phyloP scores from a whole-genome alignment of 1,140 invertebrate genomes.

The Antheraea pernyi region DNA sequence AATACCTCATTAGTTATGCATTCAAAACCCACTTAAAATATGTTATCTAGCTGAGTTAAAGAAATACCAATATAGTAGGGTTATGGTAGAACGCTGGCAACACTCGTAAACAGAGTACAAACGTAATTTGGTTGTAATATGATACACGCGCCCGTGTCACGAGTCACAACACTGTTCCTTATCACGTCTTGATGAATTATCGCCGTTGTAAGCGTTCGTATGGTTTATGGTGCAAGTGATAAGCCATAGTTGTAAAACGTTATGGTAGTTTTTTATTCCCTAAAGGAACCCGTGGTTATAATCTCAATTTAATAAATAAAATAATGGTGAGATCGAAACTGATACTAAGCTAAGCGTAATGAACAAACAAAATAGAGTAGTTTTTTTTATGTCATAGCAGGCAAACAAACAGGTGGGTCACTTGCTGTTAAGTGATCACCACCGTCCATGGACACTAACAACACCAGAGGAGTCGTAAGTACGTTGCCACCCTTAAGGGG shows the following conservation, averaged over 20 bases:
- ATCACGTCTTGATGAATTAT: constrained; percentile 58
- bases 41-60: background rate
- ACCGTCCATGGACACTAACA: too few relatives aligned
- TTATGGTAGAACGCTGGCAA: background rate
- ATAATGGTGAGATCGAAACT: too few relatives aligned
- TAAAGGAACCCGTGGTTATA: too few relatives aligned
- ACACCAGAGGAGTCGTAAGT: too few relatives aligned
- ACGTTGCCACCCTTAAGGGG: too few relatives aligned
- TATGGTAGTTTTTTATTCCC: background rate
- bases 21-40: background rate
- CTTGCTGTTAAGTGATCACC: too few relatives aligned
- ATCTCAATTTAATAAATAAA: too few relatives aligned
- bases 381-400: too few relatives aligned
- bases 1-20: too few relatives aligned
- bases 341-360: too few relatives aligned
- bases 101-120: background rate
- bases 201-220: constrained; percentile 17
- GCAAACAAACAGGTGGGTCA: too few relatives aligned
- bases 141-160: constrained; percentile 35
- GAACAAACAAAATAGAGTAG: too few relatives aligned
- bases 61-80: background rate
- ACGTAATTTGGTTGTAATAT: constrained; percentile 32
- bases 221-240: constrained; percentile 15
- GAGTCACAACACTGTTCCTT: constrained; percentile 50
- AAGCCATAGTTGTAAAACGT: background rate